Conservation (phyloP, 2,888 invertebrate species). For the Lysandra coridon region DNA sequence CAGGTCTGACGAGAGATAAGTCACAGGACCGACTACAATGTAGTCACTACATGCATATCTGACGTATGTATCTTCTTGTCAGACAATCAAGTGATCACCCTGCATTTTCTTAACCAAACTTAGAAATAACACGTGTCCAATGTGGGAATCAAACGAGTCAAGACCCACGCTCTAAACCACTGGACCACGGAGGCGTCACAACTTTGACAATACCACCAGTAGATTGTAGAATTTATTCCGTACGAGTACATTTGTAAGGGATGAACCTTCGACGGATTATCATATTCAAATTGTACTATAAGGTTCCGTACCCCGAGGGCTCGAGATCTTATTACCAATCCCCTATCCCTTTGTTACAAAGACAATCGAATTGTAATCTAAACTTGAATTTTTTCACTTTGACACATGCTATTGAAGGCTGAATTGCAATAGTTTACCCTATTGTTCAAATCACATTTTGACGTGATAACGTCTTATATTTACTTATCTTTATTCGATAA, state of each 20-base stretch:
- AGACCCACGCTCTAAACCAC: no score
- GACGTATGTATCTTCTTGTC: not conserved
- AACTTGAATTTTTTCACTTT: slow-evolving; percentile 5
- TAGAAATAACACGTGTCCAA: no score
- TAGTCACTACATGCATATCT: not conserved
- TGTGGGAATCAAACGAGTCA: no score
- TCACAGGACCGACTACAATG: not conserved
- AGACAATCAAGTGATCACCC: no score
- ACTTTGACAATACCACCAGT: no score
- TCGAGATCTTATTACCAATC: not conserved
- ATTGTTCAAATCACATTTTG: not conserved
- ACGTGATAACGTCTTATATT: no score
- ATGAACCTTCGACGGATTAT: slow-evolving; percentile 5
- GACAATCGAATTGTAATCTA: not conserved
- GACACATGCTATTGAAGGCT: not conserved
- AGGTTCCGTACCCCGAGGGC: not conserved
- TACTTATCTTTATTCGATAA: no score
- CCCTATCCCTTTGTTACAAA: not conserved
- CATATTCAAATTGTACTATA: slow-evolving; percentile 11
- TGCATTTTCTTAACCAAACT: no score
- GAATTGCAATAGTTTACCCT: not conserved
- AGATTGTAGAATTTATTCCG: not conserved
- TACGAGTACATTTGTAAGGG: not conserved
- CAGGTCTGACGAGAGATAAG: no score
- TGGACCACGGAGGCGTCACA: no score